Conservation (phyloP, 2,888 invertebrate species). For the Argynnis bischoffii region DNA sequence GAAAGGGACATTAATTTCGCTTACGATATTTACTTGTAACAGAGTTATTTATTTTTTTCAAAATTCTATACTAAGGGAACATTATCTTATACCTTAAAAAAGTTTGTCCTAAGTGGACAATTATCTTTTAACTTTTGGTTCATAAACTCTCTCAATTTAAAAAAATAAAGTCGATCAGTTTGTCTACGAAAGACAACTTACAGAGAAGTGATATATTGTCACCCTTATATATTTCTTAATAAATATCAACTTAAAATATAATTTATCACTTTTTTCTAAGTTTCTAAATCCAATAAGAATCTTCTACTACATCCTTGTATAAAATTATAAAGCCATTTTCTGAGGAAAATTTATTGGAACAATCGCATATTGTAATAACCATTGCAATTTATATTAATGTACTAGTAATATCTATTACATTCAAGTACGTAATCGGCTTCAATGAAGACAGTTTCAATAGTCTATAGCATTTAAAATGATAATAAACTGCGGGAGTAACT, state of each 20-base stretch:
- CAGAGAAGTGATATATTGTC: too few relatives aligned
- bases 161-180: too few relatives aligned
- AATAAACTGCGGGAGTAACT: slow-evolving; percentile 30
- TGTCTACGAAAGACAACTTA: too few relatives aligned
- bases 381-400: slow-evolving; percentile 21
- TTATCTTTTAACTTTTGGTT: too few relatives aligned
- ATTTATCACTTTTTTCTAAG: neutral
- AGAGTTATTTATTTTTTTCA: too few relatives aligned
- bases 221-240: neutral
- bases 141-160: too few relatives aligned
- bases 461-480: slow-evolving; percentile 34
- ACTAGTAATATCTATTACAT: slow-evolving; percentile 26
- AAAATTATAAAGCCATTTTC: slow-evolving; percentile 5
- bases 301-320: neutral
- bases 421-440: slow-evolving; percentile 43
- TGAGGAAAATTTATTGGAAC: slow-evolving; percentile 3
- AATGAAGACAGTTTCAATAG: slow-evolving; percentile 31
- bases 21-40: too few relatives aligned
- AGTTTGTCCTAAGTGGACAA: too few relatives aligned
- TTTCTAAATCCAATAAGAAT: too few relatives aligned
- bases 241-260: neutral
- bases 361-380: slow-evolving; percentile 4
- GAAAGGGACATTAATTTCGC: too few relatives aligned
- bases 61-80: too few relatives aligned
- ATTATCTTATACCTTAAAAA: too few relatives aligned